Base-by-base conservation (phyloP, 2,888 invertebrate genomes). In the Aplocera efformata region DNA sequence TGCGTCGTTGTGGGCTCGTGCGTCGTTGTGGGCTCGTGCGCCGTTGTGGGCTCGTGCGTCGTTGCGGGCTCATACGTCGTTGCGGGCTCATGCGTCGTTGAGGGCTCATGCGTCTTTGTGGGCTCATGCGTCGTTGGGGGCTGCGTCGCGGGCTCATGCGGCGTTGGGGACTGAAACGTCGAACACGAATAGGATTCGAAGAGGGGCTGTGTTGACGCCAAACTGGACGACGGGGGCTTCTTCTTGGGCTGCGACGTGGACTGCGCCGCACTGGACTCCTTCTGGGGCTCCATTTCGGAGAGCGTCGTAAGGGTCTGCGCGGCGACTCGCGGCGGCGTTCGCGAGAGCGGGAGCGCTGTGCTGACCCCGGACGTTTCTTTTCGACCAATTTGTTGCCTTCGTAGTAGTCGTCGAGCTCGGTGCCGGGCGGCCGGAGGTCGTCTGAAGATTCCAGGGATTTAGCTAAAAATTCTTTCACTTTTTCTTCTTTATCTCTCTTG, bases 381-480 rank as follows among this genome's bases (percentile, higher is more conserved):
- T 60, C 60, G n/a, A 28, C 33, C 1, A 36, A 33, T 40, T 69
- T 66, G 6, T 57, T 56, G 22, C 64, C 68, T 9, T 72, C 69
- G 46, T 59, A 81, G 50, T 72, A 84, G 36, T 83, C 85, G 30
- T 88, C 88, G 0, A 88, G 67, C 50, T 88, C 88, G 1, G 88
- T 88, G 6, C 88, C 88, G 13, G 88, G 88, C 1, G 88, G 88
- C 0, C 78, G 66, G 17, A 86, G 54, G 39, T 85, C 80, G 21
- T 82, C 78, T 6, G 58, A 55, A 0, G 81, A 76, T 29, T 82
- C 80, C 9, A 88, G 62, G 33, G 73, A 77, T 52, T 88, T 88
- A 0, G 83, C 80, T 8, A 88, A 60, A 37, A 71, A 75, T 43
- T 83, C 76, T 48, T 85, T 85, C 1, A 86, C 85, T 62, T 86